phyloP scores from a whole-genome alignment of 2,888 invertebrate species.

The Rotaria socialis region DNA sequence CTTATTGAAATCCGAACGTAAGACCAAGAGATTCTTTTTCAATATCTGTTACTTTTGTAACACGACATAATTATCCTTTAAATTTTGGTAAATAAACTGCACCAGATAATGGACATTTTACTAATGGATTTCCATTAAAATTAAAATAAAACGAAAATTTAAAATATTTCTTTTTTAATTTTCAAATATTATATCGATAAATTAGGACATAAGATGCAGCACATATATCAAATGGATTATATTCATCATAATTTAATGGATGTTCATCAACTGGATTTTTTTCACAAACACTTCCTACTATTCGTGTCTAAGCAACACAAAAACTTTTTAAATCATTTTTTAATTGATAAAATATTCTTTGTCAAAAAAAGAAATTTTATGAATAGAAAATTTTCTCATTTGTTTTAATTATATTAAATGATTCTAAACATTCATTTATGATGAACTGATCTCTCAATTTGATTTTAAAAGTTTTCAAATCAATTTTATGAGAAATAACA shows the following conservation, averaged over 20 bases:
- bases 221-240: slow-evolving; percentile 93
- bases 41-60: slow-evolving; percentile 54
- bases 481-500: too few relatives aligned
- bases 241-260: slow-evolving; percentile 84
- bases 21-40: slow-evolving; percentile 46
- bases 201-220: slow-evolving; percentile 85
- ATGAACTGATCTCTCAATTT: too few relatives aligned
- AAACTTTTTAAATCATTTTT: too few relatives aligned
- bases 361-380: too few relatives aligned
- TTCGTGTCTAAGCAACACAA: slow-evolving; percentile 70
- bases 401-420: too few relatives aligned
- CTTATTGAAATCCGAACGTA: slow-evolving; percentile 38
- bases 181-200: slow-evolving; percentile 64
- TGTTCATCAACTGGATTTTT: slow-evolving; percentile 82
- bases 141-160: slow-evolving; percentile 41
- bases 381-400: too few relatives aligned
- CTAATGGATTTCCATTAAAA: slow-evolving; percentile 78
- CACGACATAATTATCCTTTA: slow-evolving; percentile 75
- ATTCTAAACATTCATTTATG: too few relatives aligned
- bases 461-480: too few relatives aligned
- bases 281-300: slow-evolving; percentile 87
- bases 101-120: slow-evolving; percentile 83
- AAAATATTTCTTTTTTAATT: neutral
- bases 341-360: neutral
- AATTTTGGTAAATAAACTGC: slow-evolving; percentile 80